Evolutionary conservation across 2,797 vertebrate genomes (phyloP).

Genomic region (Babyrousa celebensis): DNA sequence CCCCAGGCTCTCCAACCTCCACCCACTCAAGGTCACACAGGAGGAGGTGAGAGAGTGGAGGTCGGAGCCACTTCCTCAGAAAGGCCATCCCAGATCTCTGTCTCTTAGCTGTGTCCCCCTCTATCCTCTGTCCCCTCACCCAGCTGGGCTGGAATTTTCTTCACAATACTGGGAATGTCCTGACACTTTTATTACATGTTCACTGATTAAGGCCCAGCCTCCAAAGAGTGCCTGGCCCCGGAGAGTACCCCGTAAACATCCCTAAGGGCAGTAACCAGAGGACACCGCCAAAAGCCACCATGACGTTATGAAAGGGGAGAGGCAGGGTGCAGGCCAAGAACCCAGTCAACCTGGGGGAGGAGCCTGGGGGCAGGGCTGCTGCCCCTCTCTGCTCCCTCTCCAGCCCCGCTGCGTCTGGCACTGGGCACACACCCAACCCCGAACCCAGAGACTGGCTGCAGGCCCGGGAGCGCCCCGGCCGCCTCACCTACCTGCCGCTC

Average conservation of each 20-base stretch:
- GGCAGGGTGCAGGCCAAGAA: too few species aligned
- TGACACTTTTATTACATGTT: too few species aligned
- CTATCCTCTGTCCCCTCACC: not conserved
- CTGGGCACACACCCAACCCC: not conserved
- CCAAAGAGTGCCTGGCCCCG: not conserved
- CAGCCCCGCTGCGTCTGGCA: rapidly evolving
- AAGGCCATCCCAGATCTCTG: not conserved
- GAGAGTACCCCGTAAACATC: not conserved
- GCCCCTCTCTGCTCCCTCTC: not conserved
- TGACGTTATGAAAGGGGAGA: too few species aligned
- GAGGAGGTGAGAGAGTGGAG: not conserved
- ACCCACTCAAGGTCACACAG: not conserved
- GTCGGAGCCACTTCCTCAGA: not conserved
- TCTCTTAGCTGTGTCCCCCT: not conserved
- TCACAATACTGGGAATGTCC: not conserved
- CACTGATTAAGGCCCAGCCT: not conserved
- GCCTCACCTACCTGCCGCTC: slow-evolving; percentile 92
- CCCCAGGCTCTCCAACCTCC: not conserved
- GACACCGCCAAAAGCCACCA: rapidly evolving
- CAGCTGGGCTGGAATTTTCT: not conserved
- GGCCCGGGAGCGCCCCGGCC: rapidly evolving
- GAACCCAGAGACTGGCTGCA: rapidly evolving
- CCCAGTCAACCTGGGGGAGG: rapidly evolving
- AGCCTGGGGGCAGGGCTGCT: rapidly evolving
- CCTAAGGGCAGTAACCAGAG: rapidly evolving